Base-by-base conservation (phyloP, 2,888 invertebrate species). In the Adineta ricciae region DNA sequence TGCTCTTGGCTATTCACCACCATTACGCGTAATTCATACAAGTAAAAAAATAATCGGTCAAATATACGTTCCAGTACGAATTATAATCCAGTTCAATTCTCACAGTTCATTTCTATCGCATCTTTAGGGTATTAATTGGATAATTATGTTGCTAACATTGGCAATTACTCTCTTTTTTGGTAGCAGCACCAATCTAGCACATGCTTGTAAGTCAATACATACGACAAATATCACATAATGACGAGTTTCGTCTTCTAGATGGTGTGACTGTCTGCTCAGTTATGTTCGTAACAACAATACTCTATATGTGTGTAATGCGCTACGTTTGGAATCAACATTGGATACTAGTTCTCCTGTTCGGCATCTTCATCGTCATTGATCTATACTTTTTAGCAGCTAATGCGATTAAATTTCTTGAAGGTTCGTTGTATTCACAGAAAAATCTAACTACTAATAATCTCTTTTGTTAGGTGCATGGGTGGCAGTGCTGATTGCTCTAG, bases 51-150 rank as follows among this genome's bases (percentile, higher is more conserved):
- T 73, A 14, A 73, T 73, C 7, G 72, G 72, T 32, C 72, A 73
- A 73, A 73, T 73, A 19, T 73, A 73, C 36, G 72, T 73, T 14
- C 38, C 72, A n/a, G 56, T 56, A 56, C n/a, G 56, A 56, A 9
- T n/a, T n/a, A n/a, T 56, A 27, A 46, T 46, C 11, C 5, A 5
- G 1, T 56, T 24, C 0, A 27, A 27, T 56, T n/a, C 8, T n/a
- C n/a, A n/a, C n/a, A n/a, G n/a, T n/a, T n/a, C n/a, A n/a, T n/a
- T 52, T 56, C 8, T 56, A 5, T 56, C n/a, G 11, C n/a, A 56
- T 27, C n/a, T 56, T 56, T n/a, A 56, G 72, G 72, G 36, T 19
- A 73, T 73, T 8, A 73, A 73, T 73, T 73, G 72, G 72, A 73
- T 21, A 36, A 19, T 73, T 4, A 73, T 73, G 72, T 73, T 73